Percentiles rank a stretch among this genome's conserved stretches.
phyloP scores from a whole-genome alignment of 2,113 vertebrate genomes.

The Puffinus mauretanicus region DNA sequence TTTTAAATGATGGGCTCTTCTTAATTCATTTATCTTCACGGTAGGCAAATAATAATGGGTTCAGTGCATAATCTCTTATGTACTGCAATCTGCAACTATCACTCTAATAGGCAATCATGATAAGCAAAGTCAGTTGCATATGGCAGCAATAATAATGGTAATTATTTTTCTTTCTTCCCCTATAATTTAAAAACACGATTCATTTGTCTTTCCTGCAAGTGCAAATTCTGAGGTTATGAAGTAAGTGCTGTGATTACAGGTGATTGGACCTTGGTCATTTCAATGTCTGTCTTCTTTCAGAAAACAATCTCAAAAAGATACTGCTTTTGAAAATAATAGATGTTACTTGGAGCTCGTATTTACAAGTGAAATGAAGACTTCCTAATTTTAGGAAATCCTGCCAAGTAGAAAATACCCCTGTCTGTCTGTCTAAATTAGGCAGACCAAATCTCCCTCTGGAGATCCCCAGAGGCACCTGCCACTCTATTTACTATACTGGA shows the following conservation, averaged over 20 bases:
- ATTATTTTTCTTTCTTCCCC: constrained; percentile 7
- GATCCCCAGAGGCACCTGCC: not conserved
- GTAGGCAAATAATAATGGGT: not conserved
- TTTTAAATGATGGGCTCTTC: not conserved
- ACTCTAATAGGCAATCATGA: not conserved
- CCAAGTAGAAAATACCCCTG: not conserved
- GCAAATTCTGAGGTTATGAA: not conserved
- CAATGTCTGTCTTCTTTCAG: not conserved
- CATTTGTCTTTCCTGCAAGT: not conserved
- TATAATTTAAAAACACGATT: not conserved
- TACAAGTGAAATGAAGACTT: not conserved
- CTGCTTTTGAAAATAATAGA: not conserved
- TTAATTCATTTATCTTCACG: not conserved
- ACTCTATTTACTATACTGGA: not conserved
- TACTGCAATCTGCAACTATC: not conserved
- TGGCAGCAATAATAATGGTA: not conserved
- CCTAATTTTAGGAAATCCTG: not conserved
- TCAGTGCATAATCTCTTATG: not conserved
- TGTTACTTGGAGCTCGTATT: not conserved
- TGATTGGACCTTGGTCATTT: not conserved
- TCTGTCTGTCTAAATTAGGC: not conserved
- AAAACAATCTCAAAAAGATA: not conserved
- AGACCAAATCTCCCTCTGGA: not conserved
- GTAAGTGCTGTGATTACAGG: not conserved
- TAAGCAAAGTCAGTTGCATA: not conserved